phyloP scores from a whole-genome alignment of 1,140 invertebrate species.

The Hylaeus anthracinus region DNA sequence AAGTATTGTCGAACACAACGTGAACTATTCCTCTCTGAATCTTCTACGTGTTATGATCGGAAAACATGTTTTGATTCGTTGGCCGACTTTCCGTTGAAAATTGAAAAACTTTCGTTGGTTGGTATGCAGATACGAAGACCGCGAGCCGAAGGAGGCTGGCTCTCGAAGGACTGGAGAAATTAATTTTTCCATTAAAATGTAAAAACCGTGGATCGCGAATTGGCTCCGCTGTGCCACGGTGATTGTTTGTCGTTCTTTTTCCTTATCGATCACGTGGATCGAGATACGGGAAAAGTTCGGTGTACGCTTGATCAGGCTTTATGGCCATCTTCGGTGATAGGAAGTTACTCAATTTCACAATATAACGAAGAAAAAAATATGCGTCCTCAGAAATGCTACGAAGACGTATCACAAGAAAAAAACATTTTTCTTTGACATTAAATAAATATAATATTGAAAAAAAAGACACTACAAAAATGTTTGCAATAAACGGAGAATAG shows the following conservation, averaged over 20 bases:
- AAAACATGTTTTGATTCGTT: slow-evolving; percentile 24
- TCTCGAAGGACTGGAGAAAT: background rate
- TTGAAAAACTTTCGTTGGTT: slow-evolving; percentile 31
- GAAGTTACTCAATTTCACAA: too few relatives aligned
- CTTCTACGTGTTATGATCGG: background rate
- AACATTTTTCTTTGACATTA: too few relatives aligned
- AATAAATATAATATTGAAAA: too few relatives aligned
- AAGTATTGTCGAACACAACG: slow-evolving; percentile 16
- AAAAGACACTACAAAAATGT: too few relatives aligned
- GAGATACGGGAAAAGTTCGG: background rate
- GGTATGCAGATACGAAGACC: background rate
- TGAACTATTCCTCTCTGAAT: background rate
- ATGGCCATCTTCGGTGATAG: too few relatives aligned
- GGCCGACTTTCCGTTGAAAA: slow-evolving; percentile 6
- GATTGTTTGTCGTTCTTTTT: slow-evolving; percentile 7
- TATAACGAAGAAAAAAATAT: too few relatives aligned
- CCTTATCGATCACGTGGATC: background rate
- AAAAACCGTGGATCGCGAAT: slow-evolving; percentile 10
- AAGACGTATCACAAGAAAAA: too few relatives aligned
- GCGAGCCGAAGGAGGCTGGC: background rate
- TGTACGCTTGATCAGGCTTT: too few relatives aligned
- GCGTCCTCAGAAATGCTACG: too few relatives aligned
- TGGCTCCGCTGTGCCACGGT: background rate
- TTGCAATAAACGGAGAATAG: too few relatives aligned
- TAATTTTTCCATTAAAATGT: slow-evolving; percentile 43